Evolutionary conservation across 2,888 invertebrate species (phyloP).

Genomic region (Dysmachus trigonus): DNA sequence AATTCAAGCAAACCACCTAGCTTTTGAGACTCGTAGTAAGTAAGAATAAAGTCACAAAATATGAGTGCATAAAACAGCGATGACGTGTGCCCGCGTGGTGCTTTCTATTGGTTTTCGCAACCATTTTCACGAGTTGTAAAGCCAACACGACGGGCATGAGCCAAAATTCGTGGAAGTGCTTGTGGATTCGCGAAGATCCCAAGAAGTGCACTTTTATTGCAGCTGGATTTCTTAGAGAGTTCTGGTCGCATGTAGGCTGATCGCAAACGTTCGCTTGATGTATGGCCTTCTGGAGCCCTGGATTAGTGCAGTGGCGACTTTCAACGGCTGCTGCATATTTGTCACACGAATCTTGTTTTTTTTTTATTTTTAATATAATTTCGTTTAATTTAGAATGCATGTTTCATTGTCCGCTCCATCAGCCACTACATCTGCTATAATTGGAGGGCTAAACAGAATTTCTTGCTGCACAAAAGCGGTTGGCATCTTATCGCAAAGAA

Average conservation of each 20-base stretch:
- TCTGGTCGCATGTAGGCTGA: background rate
- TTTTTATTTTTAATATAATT: no score
- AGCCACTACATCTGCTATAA: background rate
- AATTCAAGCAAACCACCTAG: background rate
- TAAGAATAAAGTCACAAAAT: background rate
- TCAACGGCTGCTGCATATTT: slow-evolving; percentile 2
- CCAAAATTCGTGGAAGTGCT: background rate
- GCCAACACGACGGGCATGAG: background rate
- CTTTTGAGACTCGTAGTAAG: background rate
- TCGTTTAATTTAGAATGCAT: slow-evolving; percentile 16
- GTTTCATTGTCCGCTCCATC: slow-evolving; percentile 1
- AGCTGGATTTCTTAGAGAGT: slow-evolving; percentile 15
- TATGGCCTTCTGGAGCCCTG: background rate
- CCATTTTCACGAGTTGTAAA: background rate
- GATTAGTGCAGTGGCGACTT: background rate
- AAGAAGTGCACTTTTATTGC: slow-evolving; percentile 18
- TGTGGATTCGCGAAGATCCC: background rate
- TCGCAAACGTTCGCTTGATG: background rate
- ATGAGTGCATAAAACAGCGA: background rate
- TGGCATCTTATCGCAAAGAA: background rate
- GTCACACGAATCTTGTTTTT: slow-evolving; percentile 17
- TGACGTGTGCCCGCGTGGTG: background rate
- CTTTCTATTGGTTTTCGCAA: background rate
- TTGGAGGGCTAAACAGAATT: background rate
- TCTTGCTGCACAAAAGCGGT: background rate